Evolutionary conservation across 2,888 invertebrate genomes (phyloP).

Genomic region (Heliconius ismenius): DNA sequence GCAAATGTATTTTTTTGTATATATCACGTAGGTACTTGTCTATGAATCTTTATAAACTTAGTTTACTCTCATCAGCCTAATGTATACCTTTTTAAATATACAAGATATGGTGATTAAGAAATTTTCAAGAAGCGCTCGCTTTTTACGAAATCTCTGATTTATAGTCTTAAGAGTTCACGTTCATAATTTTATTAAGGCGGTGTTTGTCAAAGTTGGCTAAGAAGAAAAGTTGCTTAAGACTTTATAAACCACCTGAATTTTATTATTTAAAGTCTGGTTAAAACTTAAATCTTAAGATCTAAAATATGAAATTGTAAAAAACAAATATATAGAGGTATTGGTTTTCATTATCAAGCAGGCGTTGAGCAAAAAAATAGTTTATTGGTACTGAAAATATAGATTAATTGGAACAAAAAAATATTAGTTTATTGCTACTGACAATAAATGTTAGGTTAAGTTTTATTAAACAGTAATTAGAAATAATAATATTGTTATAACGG

Average conservation of each 20-base stretch:
- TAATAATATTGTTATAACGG: too few relatives aligned
- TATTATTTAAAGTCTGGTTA: slow-evolving; percentile 1
- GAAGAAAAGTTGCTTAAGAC: slow-evolving; percentile 24
- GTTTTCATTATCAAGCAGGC: too few relatives aligned
- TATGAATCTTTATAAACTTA: neutral
- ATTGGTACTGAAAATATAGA: too few relatives aligned
- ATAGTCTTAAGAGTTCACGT: slow-evolving; percentile 29
- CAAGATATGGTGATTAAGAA: neutral
- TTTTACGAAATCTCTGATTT: slow-evolving; percentile 27
- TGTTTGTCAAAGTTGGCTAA: slow-evolving; percentile 23
- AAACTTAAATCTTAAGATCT: neutral
- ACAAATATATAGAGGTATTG: too few relatives aligned
- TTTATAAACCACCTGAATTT: slow-evolving; percentile 19
- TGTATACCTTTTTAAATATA: slow-evolving; percentile 1
- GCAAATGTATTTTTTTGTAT: neutral
- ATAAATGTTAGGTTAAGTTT: too few relatives aligned
- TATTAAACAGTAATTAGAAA: too few relatives aligned
- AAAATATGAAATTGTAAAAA: neutral
- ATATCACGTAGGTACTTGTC: neutral
- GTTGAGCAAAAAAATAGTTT: too few relatives aligned
- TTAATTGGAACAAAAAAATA: too few relatives aligned
- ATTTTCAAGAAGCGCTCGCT: slow-evolving; percentile 11
- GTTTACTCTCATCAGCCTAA: neutral
- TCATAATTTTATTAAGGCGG: slow-evolving; percentile 30
- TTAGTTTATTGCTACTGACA: too few relatives aligned